A percentile compares a stretch with the other conserved stretches of the same genome.
phyloP scores from a whole-genome alignment of 2,113 vertebrate species.

The Pomatostomus ruficeps region DNA sequence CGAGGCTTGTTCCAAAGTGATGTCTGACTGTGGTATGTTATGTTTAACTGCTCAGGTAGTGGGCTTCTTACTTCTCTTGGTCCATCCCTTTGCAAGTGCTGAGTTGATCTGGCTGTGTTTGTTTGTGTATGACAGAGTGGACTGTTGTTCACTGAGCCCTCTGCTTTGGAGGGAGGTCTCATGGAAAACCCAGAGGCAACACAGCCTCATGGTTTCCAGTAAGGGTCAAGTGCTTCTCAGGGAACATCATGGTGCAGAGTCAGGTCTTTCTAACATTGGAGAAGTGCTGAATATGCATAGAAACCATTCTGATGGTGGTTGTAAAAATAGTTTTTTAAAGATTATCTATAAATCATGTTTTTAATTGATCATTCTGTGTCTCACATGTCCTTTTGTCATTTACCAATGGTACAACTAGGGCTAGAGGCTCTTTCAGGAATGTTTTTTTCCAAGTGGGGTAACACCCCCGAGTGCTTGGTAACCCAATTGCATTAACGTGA shows the following conservation, averaged over 20 bases:
- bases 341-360: not conserved
- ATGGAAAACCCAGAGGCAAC: not conserved
- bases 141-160: not conserved
- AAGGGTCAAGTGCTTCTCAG: not conserved
- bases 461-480: not conserved
- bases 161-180: not conserved
- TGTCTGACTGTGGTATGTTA: not conserved
- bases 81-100: not conserved
- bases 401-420: not conserved
- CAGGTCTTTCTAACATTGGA: not conserved
- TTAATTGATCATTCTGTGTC: not conserved
- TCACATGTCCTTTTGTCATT: not conserved
- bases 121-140: not conserved
- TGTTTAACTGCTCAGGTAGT: not conserved
- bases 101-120: not conserved
- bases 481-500: not conserved
- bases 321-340: not conserved
- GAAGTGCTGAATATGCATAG: not conserved
- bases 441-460: not conserved
- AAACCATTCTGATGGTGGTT: not conserved
- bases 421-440: not conserved
- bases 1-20: not conserved
- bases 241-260: not conserved
- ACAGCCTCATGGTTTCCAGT: not conserved
- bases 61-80: not conserved